phyloP scores from a whole-genome alignment of 1,140 invertebrate genomes.

The Drosophila obscura region DNA sequence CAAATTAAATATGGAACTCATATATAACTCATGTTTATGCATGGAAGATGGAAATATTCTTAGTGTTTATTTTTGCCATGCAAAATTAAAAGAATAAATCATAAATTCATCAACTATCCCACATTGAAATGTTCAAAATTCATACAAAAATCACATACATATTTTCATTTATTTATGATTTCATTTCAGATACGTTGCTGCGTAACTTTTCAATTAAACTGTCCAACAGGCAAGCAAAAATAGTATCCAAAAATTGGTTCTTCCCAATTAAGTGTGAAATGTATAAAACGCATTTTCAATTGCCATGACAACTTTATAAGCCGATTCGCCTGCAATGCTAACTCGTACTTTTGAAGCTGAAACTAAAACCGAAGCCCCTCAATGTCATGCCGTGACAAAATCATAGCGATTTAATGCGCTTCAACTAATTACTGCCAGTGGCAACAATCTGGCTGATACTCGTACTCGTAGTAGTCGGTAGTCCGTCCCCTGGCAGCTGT shows the following conservation, averaged over 20 bases:
- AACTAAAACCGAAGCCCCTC: slow-evolving; percentile 25
- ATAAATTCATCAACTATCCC: neutral
- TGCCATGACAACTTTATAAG: slow-evolving; percentile 47
- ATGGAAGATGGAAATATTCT: neutral
- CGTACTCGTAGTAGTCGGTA: too few species aligned
- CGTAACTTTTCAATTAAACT: slow-evolving; percentile 59
- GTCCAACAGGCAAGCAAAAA: neutral
- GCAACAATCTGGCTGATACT: neutral
- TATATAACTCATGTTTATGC: too few species aligned
- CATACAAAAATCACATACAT: slow-evolving; percentile 11
- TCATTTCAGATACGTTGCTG: slow-evolving; percentile 62
- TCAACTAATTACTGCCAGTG: slow-evolving; percentile 52
- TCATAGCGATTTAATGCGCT: slow-evolving; percentile 59
- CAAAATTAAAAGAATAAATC: slow-evolving; percentile 21
- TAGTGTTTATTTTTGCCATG: neutral
- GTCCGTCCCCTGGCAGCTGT: neutral
- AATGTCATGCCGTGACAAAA: slow-evolving; percentile 59
- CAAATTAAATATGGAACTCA: too few species aligned
- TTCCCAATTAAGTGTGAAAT: slow-evolving; percentile 35
- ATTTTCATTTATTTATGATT: slow-evolving; percentile 34
- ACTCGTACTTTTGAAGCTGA: neutral
- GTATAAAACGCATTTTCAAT: slow-evolving; percentile 42
- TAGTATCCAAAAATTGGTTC: neutral
- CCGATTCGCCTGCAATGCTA: slow-evolving; percentile 21
- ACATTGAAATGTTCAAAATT: slow-evolving; percentile 5